Base-by-base conservation (phyloP, 2,888 invertebrate species). In the Latheticus oryzae region DNA sequence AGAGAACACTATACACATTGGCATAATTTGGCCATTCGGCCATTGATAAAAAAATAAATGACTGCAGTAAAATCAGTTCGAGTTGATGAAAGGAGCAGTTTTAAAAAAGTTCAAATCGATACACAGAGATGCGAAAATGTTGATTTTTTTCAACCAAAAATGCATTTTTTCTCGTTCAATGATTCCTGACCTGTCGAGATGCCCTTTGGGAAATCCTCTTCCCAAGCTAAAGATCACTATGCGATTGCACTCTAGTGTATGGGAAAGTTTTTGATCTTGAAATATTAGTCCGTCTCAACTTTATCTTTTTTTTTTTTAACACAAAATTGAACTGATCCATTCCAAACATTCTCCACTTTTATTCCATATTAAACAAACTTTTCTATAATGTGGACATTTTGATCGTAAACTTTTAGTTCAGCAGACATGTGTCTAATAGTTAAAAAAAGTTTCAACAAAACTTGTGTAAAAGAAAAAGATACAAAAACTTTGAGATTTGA, bases 51-150 rank as follows among this genome's bases (percentile, higher is more conserved):
- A 35, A 63, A 64, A 62, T 61, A 62, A 62, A 61, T 57, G 62
- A 59, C 48, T 60, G 56, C 48, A 58, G 48, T 64, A 58, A 64
- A 64, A 62, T 64, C 63, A 62, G 62, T 61, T 56, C n/a, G 64
- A 53, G 60, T 60, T 58, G 54, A 60, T 37, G 53, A 62, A 60
- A 63, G n/a, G n/a, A n/a, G n/a, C n/a, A n/a, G n/a, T n/a, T n/a
- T n/a, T n/a, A n/a, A n/a, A n/a, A n/a, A n/a, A n/a, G n/a, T n/a
- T n/a, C n/a, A n/a, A n/a, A n/a, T n/a, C n/a, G n/a, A n/a, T n/a
- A n/a, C n/a, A n/a, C n/a, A n/a, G n/a, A n/a, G n/a, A n/a, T n/a
- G n/a, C n/a, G n/a, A n/a, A n/a, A n/a, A n/a, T n/a, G n/a, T n/a
- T n/a, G n/a, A n/a, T n/a, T n/a, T n/a, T n/a, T n/a, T n/a, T n/a